Base-by-base conservation (phyloP, 2,888 invertebrate species). In the Gortyna flavago region DNA sequence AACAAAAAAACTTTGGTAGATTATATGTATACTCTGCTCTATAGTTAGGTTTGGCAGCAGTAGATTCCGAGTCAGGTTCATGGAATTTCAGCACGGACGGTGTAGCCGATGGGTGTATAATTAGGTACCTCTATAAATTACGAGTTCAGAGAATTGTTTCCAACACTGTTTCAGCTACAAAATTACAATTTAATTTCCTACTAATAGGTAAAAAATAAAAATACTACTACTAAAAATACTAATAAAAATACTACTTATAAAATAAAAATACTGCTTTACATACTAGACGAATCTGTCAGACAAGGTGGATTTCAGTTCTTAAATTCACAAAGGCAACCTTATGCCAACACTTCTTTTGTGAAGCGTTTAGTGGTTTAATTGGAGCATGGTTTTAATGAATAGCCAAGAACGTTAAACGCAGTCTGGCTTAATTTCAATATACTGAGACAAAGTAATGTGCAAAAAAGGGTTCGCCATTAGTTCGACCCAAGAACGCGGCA, bases 381-480 rank as follows among this genome's bases (percentile, higher is more conserved):
- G 48, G 57, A 38, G 64, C 75, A 75, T 59, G 18, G 38, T 65
- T 80, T 80, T 75, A 79, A 75, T 75, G 64, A 69, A 81, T 81
- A 81, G 41, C 59, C 69, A 51, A 81, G 48, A 72, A 66, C 51
- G 11, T 71, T 51, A 64, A 38, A 54, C 44, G 29, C n/a, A 35
- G 41, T 79, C 18, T 74, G 54, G 4, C 41, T 51, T 73, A 73
- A 80, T 66, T 80, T 73, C 57, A 79, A 73, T 72, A 61, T 54
- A 66, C 29, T 59, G 51, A 73, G 51, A 54, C 59, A 41, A 74
- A 74, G 38, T 57, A 67, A 79, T 61, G 44, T 44, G 16, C 79
- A 79, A 80, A 79, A 79, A 80, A 35, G 61, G 79, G 80, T 80
- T 44, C 18, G 21, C n/a, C 54, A 67, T 67, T 80, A 79, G 44